Evolutionary conservation across 2,888 invertebrate genomes (phyloP), one percentile per base, ranked within the genome.

Genomic region (Cheilosia urbana): DNA sequence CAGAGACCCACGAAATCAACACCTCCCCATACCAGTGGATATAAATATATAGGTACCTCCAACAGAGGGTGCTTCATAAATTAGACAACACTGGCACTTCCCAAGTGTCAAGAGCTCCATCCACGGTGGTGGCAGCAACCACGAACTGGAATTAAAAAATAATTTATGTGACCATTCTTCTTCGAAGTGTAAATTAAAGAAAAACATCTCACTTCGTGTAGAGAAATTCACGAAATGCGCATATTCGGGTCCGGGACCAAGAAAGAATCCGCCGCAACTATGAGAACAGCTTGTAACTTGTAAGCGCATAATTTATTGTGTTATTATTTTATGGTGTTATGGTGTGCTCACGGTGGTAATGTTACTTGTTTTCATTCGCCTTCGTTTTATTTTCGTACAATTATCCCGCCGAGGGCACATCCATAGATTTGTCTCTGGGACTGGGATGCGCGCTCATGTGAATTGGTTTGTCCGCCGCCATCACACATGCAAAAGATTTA

Each of bases 81-180:
- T 76, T 68, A 68, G 42, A 68, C 42, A 49, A 58, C 53, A 69
- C 45, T 68, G 77, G 53, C 42, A 15, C 24, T 60, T 55, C 55
- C 30, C 63, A 55, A 34, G 53, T 73, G 73, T 47, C 73, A 55
- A 73, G 30, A 30, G 21, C 45, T 17, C 15, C 60, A 51, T 17
- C 34, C 15, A 45, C 15, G 3, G 11, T 11, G 19, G 15, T 19
- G 15, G 13, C n/a, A 45, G 4, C 73, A 63, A 11, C 66, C 58
- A 53, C 34, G 58, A 68, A 77, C 42, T 57, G 42, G 21, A 42
- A 60, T 68, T 68, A 51, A 58, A 82, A 30, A 77, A 75, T 87
- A 87, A 87, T 87, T 87, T 83, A 87, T 83, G 75, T 71, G 62
- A 65, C 66, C 78, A 83, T 75, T 79, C 69, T 69, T 62, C 47